A percentile compares a stretch with the other conserved stretches of the same genome.
Evolutionary conservation across 2,888 invertebrate species (phyloP).

Genomic region (Philonicus albiceps): DNA sequence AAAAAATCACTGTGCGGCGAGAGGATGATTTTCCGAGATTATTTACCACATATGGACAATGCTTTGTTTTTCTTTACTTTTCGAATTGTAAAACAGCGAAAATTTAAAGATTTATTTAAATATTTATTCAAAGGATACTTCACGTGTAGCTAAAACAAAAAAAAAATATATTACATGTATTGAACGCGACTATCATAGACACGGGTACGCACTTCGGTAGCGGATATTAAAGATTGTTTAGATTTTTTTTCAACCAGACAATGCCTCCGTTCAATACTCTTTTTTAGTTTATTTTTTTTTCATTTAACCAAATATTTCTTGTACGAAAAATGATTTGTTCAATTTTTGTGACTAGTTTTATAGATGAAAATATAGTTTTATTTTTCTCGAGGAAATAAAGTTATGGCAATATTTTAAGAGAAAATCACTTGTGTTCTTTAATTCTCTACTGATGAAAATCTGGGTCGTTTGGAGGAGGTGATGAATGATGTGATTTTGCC

Average conservation of each 20-base stretch:
- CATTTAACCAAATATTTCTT: conserved; percentile 28
- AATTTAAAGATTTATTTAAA: not conserved
- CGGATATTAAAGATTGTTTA: not conserved
- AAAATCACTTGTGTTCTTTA: conserved; percentile 18
- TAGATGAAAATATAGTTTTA: conserved; percentile 2
- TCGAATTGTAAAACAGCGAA: not conserved
- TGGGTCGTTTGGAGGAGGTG: not conserved
- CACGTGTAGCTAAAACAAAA: conserved; percentile 24
- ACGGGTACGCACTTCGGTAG: not conserved
- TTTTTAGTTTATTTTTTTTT: not conserved
- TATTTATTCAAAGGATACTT: conserved; percentile 19
- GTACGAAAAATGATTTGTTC: not conserved
- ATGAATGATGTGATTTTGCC: not conserved
- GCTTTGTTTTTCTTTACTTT: not conserved
- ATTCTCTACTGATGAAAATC: not conserved
- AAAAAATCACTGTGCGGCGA: not conserved
- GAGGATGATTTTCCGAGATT: not conserved
- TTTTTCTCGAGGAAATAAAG: conserved; percentile 29
- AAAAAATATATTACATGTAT: not conserved
- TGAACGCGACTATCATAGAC: not conserved
- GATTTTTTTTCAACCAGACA: not conserved
- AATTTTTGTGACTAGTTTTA: conserved; percentile 16
- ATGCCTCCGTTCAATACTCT: conserved; percentile 9
- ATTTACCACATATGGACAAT: not conserved
- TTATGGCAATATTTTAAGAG: conserved; percentile 30